Conservation (phyloP, 92 coral and sea anemone genomes). For the Parazoanthus darwini region DNA sequence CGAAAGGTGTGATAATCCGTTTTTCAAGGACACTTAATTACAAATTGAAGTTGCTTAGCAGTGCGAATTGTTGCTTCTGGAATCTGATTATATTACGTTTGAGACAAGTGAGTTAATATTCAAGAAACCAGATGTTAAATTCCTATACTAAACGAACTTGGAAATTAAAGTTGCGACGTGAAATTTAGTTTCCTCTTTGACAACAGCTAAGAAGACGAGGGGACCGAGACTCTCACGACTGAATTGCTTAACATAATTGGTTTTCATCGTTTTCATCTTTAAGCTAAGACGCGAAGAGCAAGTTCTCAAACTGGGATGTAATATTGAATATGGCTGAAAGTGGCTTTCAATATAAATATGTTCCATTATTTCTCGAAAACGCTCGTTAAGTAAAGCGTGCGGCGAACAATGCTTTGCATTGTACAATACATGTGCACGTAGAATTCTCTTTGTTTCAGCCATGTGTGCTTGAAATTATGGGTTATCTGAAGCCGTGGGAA, state of each 20-base stretch:
- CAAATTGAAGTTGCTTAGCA: constrained; percentile 42
- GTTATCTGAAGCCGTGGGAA: constrained; percentile 78
- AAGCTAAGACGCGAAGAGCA: constrained; percentile 1
- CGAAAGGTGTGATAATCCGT: neutral
- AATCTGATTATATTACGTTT: constrained; percentile 9
- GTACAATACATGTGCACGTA: constrained; percentile 62
- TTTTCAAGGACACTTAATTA: neutral
- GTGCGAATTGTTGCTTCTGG: neutral
- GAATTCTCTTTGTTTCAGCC: constrained; percentile 62
- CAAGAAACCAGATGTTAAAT: constrained; percentile 17
- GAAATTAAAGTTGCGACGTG: neutral
- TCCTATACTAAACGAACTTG: constrained; percentile 18
- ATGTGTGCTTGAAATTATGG: constrained; percentile 70
- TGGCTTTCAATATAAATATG: constrained; percentile 32
- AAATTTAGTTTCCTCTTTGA: neutral
- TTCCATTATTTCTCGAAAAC: constrained; percentile 2
- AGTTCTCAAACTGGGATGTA: neutral
- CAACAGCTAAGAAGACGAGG: neutral
- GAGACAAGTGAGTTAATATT: constrained; percentile 10
- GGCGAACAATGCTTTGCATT: constrained; percentile 6
- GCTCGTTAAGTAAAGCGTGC: constrained; percentile 46
- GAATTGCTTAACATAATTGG: neutral
- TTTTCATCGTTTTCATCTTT: neutral
- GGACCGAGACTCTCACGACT: neutral
- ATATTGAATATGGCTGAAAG: constrained; percentile 26